Evolutionary conservation across 2,797 vertebrate genomes (phyloP), one percentile per base, ranked within the genome.

Genomic region (Potorous gilbertii): DNA sequence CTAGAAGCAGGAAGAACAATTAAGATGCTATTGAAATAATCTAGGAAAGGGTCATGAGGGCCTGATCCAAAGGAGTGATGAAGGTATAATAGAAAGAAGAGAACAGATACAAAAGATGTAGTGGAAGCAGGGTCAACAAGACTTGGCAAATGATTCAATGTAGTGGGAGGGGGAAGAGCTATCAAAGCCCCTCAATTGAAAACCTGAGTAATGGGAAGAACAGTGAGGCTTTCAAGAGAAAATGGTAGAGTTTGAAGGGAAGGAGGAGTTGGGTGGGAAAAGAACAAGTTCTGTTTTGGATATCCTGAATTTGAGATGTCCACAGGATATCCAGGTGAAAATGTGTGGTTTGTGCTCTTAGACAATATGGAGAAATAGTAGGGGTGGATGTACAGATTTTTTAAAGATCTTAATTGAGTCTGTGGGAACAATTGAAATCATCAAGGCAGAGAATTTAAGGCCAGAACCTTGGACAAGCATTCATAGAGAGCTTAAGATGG

Each of bases 31-130:
- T 87, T 87, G 21, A 27, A 87, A 87, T 87, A 87, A 87, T 87
- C 40, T 40, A 87, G 21, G 24, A 13, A 87, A 87, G 13, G 40
- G 74, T 87, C 5, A 87, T 11, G 21, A 46, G 13, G 74, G 9
- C 40, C 40, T 28, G 24, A 87, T 10, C 21, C 4, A 1, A 1
- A 0, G 18, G 16, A 21, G 8, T 12, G 1, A 31, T 1, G 12
- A 3, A 2, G 2, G 18, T 87, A 8, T 87, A 46, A 46, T 81
- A 81, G 40, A 87, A 9, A 87, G 40, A 87, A 87, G 40, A 24
- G 18, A 5, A 46, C n/a, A 81, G 40, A 81, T 46, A 21, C 8
- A 81, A 74, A 6, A 81, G 40, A 27, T 50, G 40, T 50, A 40
- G 40, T 46, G 24, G 74, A 50, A 87, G 40, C 24, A 87, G 24